Percentiles rank a stretch among this genome's conserved stretches.
Evolutionary conservation across 2,888 invertebrate species (phyloP).

Genomic region (Eubasilissa splendida): DNA sequence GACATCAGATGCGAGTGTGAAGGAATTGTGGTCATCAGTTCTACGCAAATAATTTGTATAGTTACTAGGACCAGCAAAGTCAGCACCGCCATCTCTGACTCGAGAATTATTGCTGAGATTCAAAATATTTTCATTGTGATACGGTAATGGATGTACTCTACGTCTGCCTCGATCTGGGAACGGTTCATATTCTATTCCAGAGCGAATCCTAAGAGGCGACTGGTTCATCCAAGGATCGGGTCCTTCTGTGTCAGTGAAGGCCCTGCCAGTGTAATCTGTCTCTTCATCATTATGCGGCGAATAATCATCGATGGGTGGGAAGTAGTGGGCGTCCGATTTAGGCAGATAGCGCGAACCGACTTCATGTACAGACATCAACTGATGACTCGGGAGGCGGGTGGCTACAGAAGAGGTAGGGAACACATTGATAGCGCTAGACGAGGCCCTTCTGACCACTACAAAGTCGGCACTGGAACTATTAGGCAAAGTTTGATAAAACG

Average conservation of each 20-base stretch:
- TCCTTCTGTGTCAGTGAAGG: constrained; percentile 43
- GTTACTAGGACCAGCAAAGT: constrained; percentile 52
- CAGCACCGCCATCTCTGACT: constrained; percentile 41
- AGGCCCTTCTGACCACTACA: constrained; percentile 35
- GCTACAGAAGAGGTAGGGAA: constrained; percentile 13
- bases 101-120: constrained; percentile 55
- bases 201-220: constrained; percentile 14
- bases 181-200: constrained; percentile 37
- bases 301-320: constrained; percentile 61
- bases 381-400: constrained; percentile 6
- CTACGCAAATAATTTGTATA: constrained; percentile 52
- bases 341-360: constrained; percentile 64
- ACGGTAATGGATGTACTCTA: constrained; percentile 50
- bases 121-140: constrained; percentile 55
- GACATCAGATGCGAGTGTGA: not conserved
- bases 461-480: constrained; percentile 21
- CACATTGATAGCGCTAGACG: not conserved
- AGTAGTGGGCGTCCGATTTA: constrained; percentile 66
- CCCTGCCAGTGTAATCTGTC: constrained; percentile 13
- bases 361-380: not conserved
- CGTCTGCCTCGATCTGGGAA: constrained; percentile 43
- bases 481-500: constrained; percentile 21
- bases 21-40: constrained; percentile 44
- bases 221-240: constrained; percentile 49
- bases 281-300: constrained; percentile 21